These are phyloP conservation scores for Balaenoptera acutorostrata DNA, from an alignment of 2,113 vertebrate species.

Conservation along the genomic window DNA sequence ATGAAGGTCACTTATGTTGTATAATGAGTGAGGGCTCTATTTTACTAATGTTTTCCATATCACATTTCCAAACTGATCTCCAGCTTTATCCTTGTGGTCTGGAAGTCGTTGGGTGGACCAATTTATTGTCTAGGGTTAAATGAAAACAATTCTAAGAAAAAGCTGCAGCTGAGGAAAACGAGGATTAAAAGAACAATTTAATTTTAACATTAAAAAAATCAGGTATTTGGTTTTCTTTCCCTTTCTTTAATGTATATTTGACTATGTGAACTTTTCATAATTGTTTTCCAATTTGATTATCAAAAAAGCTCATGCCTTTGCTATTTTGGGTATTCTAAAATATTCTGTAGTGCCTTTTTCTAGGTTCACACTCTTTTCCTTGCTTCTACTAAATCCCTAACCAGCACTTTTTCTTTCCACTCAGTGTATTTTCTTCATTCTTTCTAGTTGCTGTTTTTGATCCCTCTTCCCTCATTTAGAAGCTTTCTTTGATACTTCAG, in stretches of 20 bases:
- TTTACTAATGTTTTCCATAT: constrained; percentile 71
- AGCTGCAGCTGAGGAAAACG: constrained; percentile 22
- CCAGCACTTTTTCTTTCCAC: neutral
- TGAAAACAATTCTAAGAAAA: constrained; percentile 60
- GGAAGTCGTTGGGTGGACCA: constrained; percentile 57
- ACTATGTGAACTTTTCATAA: neutral
- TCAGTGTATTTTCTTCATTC: neutral
- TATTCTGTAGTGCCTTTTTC: neutral
- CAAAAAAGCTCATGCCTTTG: neutral
- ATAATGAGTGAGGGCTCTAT: constrained; percentile 13
- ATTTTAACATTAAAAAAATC: constrained; percentile 48
- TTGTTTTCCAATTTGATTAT: constrained; percentile 9
- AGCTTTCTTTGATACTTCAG: constrained; percentile 10
- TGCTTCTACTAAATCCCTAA: neutral
- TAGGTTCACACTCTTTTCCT: neutral
- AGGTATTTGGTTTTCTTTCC: constrained; percentile 9
- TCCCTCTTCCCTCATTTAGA: neutral
- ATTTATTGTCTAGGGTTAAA: constrained; percentile 66
- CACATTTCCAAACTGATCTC: constrained; percentile 49
- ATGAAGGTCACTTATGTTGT: constrained; percentile 49
- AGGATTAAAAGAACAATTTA: constrained; percentile 44
- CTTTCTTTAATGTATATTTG: neutral
- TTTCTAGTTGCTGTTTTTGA: neutral
- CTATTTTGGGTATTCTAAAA: neutral
- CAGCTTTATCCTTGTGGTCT: constrained; percentile 54